phyloP scores from a whole-genome alignment of 2,113 vertebrate genomes.

The Dipodomys spectabilis region DNA sequence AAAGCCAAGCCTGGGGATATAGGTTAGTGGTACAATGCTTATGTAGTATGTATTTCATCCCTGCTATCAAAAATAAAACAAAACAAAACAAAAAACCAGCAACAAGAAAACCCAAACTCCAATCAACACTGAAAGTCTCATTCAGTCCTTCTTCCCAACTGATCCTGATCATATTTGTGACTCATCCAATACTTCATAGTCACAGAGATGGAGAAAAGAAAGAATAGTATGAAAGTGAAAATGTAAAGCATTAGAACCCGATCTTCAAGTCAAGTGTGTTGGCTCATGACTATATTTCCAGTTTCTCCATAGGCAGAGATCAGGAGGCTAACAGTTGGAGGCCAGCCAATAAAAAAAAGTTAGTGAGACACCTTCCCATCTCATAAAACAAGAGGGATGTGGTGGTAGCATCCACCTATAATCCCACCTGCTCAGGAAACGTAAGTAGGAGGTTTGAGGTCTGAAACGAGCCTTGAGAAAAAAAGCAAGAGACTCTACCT shows the following conservation, averaged over 20 bases:
- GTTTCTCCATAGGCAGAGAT: too few species aligned
- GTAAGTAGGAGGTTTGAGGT: too few species aligned
- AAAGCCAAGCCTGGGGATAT: neutral
- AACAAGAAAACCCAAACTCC: too few species aligned
- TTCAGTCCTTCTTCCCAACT: neutral
- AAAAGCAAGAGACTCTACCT: too few species aligned
- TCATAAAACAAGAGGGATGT: too few species aligned
- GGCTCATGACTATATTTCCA: too few species aligned
- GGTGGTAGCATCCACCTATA: too few species aligned
- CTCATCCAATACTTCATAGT: conserved; percentile 30
- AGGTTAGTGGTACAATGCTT: neutral
- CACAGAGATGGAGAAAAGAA: neutral
- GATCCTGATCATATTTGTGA: conserved; percentile 11
- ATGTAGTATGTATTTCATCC: neutral
- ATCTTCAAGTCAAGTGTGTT: neutral
- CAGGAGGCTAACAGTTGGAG: too few species aligned
- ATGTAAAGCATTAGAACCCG: neutral
- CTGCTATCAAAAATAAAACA: neutral
- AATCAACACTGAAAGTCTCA: neutral
- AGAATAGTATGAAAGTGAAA: conserved; percentile 2
- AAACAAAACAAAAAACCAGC: neutral
- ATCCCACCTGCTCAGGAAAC: too few species aligned
- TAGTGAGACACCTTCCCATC: too few species aligned
- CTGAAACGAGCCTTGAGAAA: too few species aligned
- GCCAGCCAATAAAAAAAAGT: too few species aligned